These are phyloP conservation scores for Pipistrellus kuhlii DNA, from an alignment of 2,797 vertebrate species.

Conservation along the genomic window DNA sequence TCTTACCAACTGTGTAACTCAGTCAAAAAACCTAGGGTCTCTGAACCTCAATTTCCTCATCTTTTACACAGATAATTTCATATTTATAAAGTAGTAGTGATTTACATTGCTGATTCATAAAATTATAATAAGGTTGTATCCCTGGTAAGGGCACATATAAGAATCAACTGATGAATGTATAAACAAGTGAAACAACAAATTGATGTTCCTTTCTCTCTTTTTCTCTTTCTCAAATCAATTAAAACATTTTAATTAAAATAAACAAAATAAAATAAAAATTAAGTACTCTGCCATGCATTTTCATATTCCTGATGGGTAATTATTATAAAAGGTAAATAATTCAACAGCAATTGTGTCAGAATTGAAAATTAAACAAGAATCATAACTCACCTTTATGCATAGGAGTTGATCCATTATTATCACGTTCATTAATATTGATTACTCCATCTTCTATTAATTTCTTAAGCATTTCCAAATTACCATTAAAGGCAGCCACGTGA, in stretches of 20 bases:
- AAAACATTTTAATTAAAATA: neutral
- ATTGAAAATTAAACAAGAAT: conserved; percentile 58
- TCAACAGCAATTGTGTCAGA: conserved; percentile 55
- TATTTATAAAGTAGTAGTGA: neutral
- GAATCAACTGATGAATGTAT: neutral
- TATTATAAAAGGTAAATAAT: conserved; percentile 74
- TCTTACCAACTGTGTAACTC: neutral
- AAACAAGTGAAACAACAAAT: neutral
- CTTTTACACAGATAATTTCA: conserved; percentile 21
- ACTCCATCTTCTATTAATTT: conserved; percentile 87
- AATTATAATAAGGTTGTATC: neutral
- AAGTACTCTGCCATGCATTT: conserved; percentile 40
- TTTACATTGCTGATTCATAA: conserved; percentile 1
- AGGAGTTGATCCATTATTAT: conserved; percentile 87
- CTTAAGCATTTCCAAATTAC: conserved; percentile 87
- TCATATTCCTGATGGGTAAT: conserved; percentile 60
- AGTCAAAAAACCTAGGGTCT: neutral
- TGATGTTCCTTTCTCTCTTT: neutral
- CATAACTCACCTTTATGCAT: conserved; percentile 89
- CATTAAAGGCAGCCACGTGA: conserved; percentile 87
- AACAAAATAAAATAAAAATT: conserved; percentile 25
- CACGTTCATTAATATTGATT: conserved; percentile 89
- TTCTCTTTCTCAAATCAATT: neutral
- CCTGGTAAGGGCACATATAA: neutral
- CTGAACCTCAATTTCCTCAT: conserved; percentile 12